A percentile compares a stretch with the other conserved stretches of the same genome.
phyloP scores from a whole-genome alignment of 2,888 invertebrate species.

The Luperina testacea region DNA sequence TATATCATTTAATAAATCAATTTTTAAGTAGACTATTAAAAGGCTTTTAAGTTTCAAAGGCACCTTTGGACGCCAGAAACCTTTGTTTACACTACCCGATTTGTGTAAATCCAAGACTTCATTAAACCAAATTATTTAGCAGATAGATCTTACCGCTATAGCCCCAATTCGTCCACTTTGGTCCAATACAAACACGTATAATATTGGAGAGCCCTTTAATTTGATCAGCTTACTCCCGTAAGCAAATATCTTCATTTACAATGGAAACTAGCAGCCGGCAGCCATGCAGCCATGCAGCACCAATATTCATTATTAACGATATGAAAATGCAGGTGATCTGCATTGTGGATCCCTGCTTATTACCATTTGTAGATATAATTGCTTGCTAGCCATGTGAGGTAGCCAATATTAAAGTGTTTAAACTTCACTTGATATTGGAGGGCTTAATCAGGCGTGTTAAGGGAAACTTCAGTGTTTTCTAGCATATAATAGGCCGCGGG shows the following conservation, averaged over 20 bases:
- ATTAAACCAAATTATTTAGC: neutral
- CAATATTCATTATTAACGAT: constrained; percentile 59
- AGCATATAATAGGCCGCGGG: neutral
- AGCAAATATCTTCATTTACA: constrained; percentile 65
- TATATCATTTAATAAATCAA: neutral
- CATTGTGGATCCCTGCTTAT: constrained; percentile 24
- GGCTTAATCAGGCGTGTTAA: neutral
- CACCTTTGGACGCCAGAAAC: neutral
- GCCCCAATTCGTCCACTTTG: neutral
- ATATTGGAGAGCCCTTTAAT: constrained; percentile 35
- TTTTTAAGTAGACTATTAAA: neutral
- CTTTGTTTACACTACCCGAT: neutral
- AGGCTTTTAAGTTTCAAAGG: neutral
- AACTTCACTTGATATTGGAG: neutral
- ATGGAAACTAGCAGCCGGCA: constrained; percentile 50
- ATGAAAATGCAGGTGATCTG: constrained; percentile 61
- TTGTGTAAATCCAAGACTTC: neutral
- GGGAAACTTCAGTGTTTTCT: neutral
- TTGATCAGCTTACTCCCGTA: constrained; percentile 30
- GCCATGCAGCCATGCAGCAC: constrained; percentile 2
- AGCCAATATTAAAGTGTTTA: neutral
- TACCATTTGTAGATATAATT: constrained; percentile 20
- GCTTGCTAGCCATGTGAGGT: constrained; percentile 10
- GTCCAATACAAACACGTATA: constrained; percentile 30
- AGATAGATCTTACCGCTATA: neutral